phyloP scores from a whole-genome alignment of 2,113 vertebrate genomes.

The Isichthys henryi region DNA sequence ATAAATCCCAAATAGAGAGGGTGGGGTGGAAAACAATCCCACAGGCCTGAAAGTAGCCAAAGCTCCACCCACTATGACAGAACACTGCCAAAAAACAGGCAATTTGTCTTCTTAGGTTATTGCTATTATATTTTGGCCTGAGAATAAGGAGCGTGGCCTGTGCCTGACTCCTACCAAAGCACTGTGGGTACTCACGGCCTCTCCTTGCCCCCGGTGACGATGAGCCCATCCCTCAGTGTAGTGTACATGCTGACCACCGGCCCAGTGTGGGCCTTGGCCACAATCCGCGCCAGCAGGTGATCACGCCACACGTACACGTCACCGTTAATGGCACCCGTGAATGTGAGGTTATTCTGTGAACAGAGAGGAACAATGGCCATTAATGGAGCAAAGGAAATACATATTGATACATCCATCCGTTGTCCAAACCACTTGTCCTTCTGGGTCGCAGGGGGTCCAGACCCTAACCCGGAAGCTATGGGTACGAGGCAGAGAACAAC shows the following conservation, averaged over 20 bases:
- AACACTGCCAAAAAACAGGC: neutral
- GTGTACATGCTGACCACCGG: slow-evolving; percentile 97
- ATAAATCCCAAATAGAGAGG: neutral
- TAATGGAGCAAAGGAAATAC: neutral
- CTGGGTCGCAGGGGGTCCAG: no score
- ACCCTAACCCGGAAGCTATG: no score
- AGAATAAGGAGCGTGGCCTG: neutral
- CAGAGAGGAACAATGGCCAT: slow-evolving; percentile 26
- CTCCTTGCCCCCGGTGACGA: slow-evolving; percentile 93
- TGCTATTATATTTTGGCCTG: neutral
- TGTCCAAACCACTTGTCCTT: no score
- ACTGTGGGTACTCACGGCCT: slow-evolving; percentile 73
- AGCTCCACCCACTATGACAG: neutral
- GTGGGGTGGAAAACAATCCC: neutral
- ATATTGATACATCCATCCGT: no score
- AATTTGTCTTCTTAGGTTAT: neutral
- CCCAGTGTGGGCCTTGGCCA: slow-evolving; percentile 90
- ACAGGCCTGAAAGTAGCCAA: neutral
- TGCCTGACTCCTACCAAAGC: neutral
- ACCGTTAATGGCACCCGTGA: slow-evolving; percentile 91
- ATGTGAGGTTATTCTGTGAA: slow-evolving; percentile 83
- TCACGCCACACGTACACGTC: slow-evolving; percentile 95
- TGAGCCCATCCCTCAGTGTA: slow-evolving; percentile 88
- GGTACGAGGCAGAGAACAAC: no score
- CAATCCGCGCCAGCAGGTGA: slow-evolving; percentile 82